Conservation (phyloP, 2,888 invertebrate genomes). For the Machimus rusticus region DNA sequence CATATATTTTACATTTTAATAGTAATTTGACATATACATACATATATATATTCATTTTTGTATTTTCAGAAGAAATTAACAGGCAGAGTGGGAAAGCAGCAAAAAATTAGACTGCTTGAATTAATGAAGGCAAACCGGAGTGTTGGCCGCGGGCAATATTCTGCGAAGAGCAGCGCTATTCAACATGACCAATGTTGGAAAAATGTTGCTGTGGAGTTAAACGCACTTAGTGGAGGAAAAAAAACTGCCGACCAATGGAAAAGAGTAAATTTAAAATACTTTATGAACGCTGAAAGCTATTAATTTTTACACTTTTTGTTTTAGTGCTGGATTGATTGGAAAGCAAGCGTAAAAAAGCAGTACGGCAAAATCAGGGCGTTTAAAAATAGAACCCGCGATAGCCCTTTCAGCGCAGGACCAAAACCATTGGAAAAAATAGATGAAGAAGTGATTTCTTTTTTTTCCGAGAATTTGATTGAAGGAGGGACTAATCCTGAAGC, state of each 20-base stretch:
- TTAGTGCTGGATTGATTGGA: not conserved
- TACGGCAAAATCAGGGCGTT: not conserved
- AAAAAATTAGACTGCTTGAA: not conserved
- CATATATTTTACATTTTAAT: not conserved
- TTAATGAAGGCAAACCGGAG: not conserved
- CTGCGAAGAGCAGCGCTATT: not conserved
- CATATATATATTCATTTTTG: too few species aligned
- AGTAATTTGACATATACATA: too few species aligned
- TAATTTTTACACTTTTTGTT: not conserved
- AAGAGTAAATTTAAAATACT: not conserved
- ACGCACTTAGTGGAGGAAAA: not conserved
- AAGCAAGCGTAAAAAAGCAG: not conserved
- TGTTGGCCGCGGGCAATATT: not conserved
- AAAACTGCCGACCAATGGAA: constrained; percentile 4
- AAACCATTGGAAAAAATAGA: not conserved
- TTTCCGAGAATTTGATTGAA: not conserved
- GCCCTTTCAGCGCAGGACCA: not conserved
- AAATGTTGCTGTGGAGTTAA: not conserved
- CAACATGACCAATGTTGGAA: not conserved
- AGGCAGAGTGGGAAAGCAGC: not conserved
- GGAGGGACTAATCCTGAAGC: not conserved
- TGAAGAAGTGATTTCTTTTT: not conserved
- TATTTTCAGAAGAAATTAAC: not conserved
- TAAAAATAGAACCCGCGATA: not conserved
- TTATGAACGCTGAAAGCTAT: not conserved